These are phyloP conservation scores for Stigmatopora nigra DNA, from an alignment of 2,113 vertebrate genomes.

Conservation along the genomic window DNA sequence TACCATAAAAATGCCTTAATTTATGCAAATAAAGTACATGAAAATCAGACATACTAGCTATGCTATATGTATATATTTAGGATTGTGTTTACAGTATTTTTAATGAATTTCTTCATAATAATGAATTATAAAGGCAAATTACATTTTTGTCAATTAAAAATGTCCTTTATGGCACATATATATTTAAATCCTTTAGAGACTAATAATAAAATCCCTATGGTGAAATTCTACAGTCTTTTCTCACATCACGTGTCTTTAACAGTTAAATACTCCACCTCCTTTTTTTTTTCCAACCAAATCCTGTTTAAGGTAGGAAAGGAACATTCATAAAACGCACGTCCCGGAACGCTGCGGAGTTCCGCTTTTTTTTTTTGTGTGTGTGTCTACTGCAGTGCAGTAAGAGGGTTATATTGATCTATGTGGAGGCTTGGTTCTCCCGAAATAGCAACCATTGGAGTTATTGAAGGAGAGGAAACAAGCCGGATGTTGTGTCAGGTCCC, in stretches of 20 bases:
- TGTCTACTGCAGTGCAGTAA: conserved; percentile 40
- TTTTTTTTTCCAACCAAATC: conserved; percentile 11
- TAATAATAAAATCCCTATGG: no score
- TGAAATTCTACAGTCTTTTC: no score
- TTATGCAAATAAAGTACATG: background rate
- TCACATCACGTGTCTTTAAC: background rate
- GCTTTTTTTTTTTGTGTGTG: conserved; percentile 27
- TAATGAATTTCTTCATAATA: no score
- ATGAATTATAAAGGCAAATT: no score
- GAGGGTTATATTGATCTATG: conserved; percentile 23
- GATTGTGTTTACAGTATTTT: no score
- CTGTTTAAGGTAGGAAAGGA: conserved; percentile 12
- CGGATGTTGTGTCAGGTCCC: conserved; percentile 27
- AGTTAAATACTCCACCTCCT: background rate
- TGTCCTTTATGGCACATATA: no score
- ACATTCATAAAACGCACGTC: conserved; percentile 29
- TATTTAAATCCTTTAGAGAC: no score
- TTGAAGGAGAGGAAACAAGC: conserved; percentile 15
- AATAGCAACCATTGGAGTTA: background rate
- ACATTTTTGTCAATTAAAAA: no score
- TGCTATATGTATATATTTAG: no score
- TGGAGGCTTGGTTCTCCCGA: conserved; percentile 1
- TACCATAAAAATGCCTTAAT: background rate
- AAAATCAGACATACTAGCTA: no score
- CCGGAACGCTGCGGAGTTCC: conserved; percentile 34